These are phyloP conservation scores for Melolontha melolontha DNA, from an alignment of 2,888 invertebrate genomes.

Conservation along the genomic window DNA sequence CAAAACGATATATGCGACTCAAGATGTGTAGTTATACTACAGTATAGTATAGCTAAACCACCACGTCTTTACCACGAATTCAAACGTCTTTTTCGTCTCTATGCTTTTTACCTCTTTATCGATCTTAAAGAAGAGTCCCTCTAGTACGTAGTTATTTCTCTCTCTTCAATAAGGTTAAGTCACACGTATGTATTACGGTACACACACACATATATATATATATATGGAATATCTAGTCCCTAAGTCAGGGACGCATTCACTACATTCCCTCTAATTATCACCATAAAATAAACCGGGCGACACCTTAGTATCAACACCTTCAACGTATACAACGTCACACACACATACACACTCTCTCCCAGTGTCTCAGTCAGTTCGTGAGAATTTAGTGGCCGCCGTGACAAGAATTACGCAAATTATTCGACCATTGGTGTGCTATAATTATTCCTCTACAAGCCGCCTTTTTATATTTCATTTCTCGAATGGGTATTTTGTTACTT, in stretches of 20 bases:
- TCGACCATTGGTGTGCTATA: conserved; percentile 31
- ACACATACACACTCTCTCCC: neutral
- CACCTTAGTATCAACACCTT: conserved; percentile 57
- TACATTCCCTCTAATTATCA: conserved; percentile 60
- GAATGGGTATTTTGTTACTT: too few relatives aligned
- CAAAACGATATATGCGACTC: conserved; percentile 49
- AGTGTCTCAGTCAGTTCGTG: conserved; percentile 33
- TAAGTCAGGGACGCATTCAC: conserved; percentile 55
- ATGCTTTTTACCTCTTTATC: conserved; percentile 16
- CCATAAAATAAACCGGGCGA: conserved; percentile 58
- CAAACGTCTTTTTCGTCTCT: conserved; percentile 32
- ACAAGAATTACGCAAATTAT: conserved; percentile 43
- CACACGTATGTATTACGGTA: too few relatives aligned
- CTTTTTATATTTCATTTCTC: too few relatives aligned
- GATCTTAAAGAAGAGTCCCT: conserved; percentile 16
- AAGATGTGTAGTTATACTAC: conserved; percentile 29
- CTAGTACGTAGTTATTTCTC: neutral
- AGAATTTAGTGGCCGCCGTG: conserved; percentile 37
- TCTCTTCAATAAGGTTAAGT: too few relatives aligned
- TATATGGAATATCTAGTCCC: conserved; percentile 30
- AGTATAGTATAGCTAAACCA: conserved; percentile 22
- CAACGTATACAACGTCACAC: conserved; percentile 46
- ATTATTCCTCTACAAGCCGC: conserved; percentile 19
- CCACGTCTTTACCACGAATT: conserved; percentile 44
- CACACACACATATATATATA: neutral